These are phyloP conservation scores for Trachops cirrhosus DNA, from an alignment of 2,797 vertebrate genomes.

Conservation along the genomic window DNA sequence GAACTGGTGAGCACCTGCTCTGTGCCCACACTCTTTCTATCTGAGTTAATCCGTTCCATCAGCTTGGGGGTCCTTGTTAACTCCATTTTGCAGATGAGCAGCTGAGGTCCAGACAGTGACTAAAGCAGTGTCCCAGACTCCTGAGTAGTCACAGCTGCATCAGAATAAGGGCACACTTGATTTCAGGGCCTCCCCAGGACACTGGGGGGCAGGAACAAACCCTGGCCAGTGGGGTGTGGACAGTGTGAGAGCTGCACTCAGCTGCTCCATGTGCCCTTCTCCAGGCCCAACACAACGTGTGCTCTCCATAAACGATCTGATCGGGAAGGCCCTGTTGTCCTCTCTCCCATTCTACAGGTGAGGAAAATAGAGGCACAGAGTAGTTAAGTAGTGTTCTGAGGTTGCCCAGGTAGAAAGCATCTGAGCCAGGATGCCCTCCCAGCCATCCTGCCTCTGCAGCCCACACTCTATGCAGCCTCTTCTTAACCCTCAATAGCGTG, in stretches of 20 bases:
- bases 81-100: neutral
- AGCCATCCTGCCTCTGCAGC: neutral
- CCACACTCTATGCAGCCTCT: neutral
- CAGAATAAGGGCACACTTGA: neutral
- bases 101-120: neutral
- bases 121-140: neutral
- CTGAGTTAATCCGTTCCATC: too few species aligned
- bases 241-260: neutral
- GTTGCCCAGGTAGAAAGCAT: neutral
- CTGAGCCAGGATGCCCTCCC: neutral
- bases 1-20: too few species aligned
- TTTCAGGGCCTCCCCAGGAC: neutral
- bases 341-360: neutral
- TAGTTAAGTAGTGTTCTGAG: neutral
- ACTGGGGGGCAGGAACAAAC: fast-evolving
- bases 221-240: neutral
- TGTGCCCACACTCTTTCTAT: neutral
- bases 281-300: fast-evolving
- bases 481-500: neutral
- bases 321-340: neutral
- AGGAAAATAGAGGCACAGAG: neutral
- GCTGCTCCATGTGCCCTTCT: neutral
- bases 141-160: too few species aligned
- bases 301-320: neutral
- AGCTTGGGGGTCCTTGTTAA: neutral